Evolutionary conservation across 2,113 vertebrate genomes (phyloP).

Genomic region (Chaetorhynchus papuensis): DNA sequence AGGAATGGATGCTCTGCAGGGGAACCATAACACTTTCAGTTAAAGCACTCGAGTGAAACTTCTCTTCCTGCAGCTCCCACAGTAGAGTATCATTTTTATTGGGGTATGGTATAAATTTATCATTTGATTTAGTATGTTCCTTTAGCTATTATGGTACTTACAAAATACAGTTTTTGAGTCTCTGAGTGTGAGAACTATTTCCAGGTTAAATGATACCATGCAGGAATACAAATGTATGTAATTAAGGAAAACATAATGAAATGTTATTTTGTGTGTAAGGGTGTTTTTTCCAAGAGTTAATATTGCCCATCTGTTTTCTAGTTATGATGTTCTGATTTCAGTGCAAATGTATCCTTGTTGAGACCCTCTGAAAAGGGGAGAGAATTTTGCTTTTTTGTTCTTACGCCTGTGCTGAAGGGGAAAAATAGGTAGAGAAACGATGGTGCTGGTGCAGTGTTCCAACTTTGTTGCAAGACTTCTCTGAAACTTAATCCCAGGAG

Average conservation of each 20-base stretch:
- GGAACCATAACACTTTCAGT: neutral
- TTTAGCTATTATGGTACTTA: neutral
- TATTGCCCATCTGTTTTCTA: neutral
- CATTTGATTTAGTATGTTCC: neutral
- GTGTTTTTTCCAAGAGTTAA: neutral
- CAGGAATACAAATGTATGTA: neutral
- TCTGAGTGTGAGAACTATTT: neutral
- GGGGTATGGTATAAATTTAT: neutral
- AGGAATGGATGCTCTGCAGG: neutral
- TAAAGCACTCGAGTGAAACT: neutral
- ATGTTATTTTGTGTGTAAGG: neutral
- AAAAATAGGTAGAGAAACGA: neutral
- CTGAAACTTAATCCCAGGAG: neutral
- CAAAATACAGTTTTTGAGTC: neutral
- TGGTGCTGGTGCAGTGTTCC: neutral
- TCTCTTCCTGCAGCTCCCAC: neutral
- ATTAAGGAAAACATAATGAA: neutral
- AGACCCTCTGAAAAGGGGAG: neutral
- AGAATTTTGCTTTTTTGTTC: neutral
- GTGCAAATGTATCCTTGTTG: neutral
- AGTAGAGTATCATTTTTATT: neutral
- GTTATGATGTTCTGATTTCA: neutral
- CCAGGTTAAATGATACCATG: neutral
- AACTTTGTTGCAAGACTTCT: neutral
- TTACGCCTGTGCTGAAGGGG: neutral